Conservation (phyloP, 1,140 invertebrate species). For the Bombus soroeensis region DNA sequence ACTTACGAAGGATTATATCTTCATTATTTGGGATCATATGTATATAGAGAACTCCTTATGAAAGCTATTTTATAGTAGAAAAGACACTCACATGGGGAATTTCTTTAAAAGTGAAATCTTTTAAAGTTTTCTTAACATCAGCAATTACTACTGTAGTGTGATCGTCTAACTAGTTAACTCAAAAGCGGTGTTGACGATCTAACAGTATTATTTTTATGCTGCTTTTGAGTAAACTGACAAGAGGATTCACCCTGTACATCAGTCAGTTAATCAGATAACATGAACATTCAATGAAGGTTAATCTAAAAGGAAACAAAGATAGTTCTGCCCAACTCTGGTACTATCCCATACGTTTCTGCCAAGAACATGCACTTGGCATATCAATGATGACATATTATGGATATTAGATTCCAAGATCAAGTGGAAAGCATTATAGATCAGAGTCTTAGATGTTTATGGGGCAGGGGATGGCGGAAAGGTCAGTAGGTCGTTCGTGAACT, state of each 20-base stretch:
- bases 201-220: not conserved
- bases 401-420: not conserved
- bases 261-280: not conserved
- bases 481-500: slow-evolving; percentile 78
- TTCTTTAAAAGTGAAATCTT: no score
- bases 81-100: no score
- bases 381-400: not conserved
- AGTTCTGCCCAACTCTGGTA: slow-evolving; percentile 36
- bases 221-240: not conserved
- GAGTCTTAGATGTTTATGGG: slow-evolving; percentile 61
- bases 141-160: not conserved
- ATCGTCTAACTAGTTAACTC: not conserved
- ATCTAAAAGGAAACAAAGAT: not conserved
- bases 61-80: not conserved
- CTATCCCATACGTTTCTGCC: not conserved
- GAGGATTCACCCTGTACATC: not conserved
- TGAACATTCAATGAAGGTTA: not conserved
- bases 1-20: not conserved
- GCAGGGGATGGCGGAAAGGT: slow-evolving; percentile 80
- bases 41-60: not conserved
- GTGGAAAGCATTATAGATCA: not conserved
- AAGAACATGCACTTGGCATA: slow-evolving; percentile 13
- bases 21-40: not conserved
- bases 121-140: no score
- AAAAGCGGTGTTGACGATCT: not conserved